Base-by-base conservation (phyloP, 2,888 invertebrate genomes). In the Mamestra brassicae region DNA sequence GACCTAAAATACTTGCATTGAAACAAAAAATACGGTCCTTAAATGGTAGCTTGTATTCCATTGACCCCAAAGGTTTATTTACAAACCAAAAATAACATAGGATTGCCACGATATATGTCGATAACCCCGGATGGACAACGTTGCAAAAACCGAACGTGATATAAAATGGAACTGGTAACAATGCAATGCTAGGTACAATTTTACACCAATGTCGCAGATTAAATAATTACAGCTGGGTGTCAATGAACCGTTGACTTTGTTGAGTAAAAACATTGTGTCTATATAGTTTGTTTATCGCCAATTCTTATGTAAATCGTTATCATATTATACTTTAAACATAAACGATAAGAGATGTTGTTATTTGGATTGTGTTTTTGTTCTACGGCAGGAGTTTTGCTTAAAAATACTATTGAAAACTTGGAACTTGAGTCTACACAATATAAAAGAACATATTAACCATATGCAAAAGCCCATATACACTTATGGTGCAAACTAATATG, bases 231-330 rank as follows among this genome's bases (percentile, higher is more conserved):
- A 78, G 72, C 67, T 64, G 62, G 42, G 63, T 85, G 91, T 90
- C 90, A 89, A 83, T 87, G 91, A 91, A 89, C 91, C 74, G 57
- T 26, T 85, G 90, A 91, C 92, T 85, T 92, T 91, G 87, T 77
- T 81, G 76, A 85, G 85, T 80, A 69, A 85, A 88, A 84, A 88
- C 88, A 84, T 85, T 87, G 77, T 78, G 70, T 74, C 71, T 75
- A 65, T 78, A 65, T 38, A 73, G 80, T 86, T 83, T 86, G 81
- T 80, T 83, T 90, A 84, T 88, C 87, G 82, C 81, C 89, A 85
- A 85, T 91, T 90, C 87, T 91, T 91, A 92, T 91, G 90, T 90
- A 89, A 89, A 91, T 89, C 66, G 65, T 85, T 89, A 88, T 89
- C 81, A 38, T 78, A 70, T 71, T 76, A 81, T 75, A 63, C 63